These are phyloP conservation scores for Leptinotarsa lineolata DNA, from an alignment of 1,140 invertebrate species.

Conservation along the genomic window DNA sequence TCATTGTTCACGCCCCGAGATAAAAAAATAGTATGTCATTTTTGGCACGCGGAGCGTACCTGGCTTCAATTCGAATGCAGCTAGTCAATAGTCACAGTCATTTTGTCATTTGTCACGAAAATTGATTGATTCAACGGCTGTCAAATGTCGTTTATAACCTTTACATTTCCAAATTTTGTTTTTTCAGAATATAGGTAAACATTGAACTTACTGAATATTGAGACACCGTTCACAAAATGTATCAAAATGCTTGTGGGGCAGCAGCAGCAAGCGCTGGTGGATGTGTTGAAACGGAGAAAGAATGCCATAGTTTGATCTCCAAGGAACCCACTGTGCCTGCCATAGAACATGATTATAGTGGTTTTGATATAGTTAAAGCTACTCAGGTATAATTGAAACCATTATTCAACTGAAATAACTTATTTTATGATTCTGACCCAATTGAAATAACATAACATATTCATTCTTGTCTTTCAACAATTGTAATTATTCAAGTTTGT, in stretches of 20 bases:
- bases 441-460: constrained; percentile 15
- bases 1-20: too few relatives aligned
- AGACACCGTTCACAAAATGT: constrained; percentile 57
- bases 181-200: not conserved
- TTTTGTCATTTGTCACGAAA: not conserved
- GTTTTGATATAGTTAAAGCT: constrained; percentile 92
- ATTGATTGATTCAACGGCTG: not conserved
- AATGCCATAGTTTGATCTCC: constrained; percentile 60
- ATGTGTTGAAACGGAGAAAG: constrained; percentile 58
- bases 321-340: constrained; percentile 64
- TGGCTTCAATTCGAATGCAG: too few relatives aligned
- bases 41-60: too few relatives aligned
- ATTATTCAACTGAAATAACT: not conserved
- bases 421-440: not conserved
- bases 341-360: constrained; percentile 74
- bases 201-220: not conserved
- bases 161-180: constrained; percentile 15
- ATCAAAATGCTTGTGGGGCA: constrained; percentile 68
- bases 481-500: too few relatives aligned
- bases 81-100: not conserved
- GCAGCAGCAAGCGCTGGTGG: constrained; percentile 61
- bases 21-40: too few relatives aligned
- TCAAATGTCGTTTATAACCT: constrained; percentile 18
- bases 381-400: constrained; percentile 69
- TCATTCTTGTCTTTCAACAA: not conserved